Percentiles rank a stretch among this genome's conserved stretches.
Evolutionary conservation across 2,888 invertebrate species (phyloP).

Genomic region (Callyntrura sp.): DNA sequence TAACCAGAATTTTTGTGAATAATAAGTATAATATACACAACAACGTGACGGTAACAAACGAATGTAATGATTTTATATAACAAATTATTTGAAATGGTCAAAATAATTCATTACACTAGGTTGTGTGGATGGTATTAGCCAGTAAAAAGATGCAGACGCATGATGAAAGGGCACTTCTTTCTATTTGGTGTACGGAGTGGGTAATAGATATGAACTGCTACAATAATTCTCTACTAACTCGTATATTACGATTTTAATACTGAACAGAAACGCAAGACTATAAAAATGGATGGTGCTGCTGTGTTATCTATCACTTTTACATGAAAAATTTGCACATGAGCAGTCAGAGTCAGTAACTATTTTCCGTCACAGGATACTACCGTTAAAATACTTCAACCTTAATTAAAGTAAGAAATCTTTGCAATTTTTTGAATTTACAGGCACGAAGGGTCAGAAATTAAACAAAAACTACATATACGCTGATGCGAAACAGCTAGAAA

Average conservation of each 20-base stretch:
- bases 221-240: slow-evolving; percentile 30
- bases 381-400: not conserved
- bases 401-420: not conserved
- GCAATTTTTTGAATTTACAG: not conserved
- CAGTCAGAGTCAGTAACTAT: slow-evolving; percentile 11
- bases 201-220: not conserved
- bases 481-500: not conserved
- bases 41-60: not conserved
- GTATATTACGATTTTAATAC: slow-evolving; percentile 33
- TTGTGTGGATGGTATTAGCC: not conserved
- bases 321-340: slow-evolving; percentile 4
- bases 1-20: slow-evolving; percentile 3
- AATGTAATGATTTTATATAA: slow-evolving; percentile 5
- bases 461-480: not conserved
- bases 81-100: not conserved
- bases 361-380: slow-evolving; percentile 2
- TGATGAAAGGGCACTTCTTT: not conserved
- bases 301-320: slow-evolving; percentile 49
- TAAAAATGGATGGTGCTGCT: slow-evolving; percentile 49
- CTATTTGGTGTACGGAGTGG: not conserved
- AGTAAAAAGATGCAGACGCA: not conserved
- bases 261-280: slow-evolving; percentile 47
- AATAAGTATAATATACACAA: not conserved
- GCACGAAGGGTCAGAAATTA: not conserved
- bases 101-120: not conserved